Conservation (phyloP, 2,888 invertebrate species). For the Orchestes rusci region DNA sequence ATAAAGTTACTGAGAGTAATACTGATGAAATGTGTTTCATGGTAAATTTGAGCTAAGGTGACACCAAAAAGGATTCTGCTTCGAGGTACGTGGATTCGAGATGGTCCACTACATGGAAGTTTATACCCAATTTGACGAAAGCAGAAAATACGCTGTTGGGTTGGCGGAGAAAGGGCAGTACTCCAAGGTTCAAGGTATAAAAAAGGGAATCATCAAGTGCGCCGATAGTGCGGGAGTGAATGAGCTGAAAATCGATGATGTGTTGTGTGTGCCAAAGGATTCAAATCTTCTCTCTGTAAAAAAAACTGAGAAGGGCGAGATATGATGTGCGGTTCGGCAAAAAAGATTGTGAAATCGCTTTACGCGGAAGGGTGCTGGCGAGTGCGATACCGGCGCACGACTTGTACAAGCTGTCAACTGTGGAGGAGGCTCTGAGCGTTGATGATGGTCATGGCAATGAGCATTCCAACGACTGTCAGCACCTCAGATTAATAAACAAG, state of each 20-base stretch:
- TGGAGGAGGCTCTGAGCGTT: neutral
- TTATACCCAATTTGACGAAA: conserved; percentile 12
- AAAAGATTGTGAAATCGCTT: neutral
- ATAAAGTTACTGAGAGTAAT: conserved; percentile 5
- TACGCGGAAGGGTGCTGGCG: neutral
- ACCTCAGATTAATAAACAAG: no score
- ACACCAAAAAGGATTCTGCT: conserved; percentile 10
- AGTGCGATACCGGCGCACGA: no score
- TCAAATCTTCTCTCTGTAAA: neutral
- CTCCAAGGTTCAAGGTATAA: conserved; percentile 7
- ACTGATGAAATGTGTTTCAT: conserved; percentile 7
- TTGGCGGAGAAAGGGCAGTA: conserved; percentile 12
- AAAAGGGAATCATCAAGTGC: conserved; percentile 1
- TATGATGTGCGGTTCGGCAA: neutral
- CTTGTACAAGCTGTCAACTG: neutral
- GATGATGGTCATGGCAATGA: no score
- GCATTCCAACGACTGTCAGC: conserved; percentile 1
- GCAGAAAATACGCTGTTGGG: conserved; percentile 9
- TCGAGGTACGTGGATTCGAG: conserved; percentile 9
- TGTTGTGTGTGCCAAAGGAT: neutral
- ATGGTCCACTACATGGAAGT: conserved; percentile 7
- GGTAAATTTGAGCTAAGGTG: conserved; percentile 10
- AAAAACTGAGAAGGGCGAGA: neutral
- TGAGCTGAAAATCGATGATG: no score
- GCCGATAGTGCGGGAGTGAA: no score